phyloP scores from a whole-genome alignment of 2,888 invertebrate species.

The Tridacna crocea region DNA sequence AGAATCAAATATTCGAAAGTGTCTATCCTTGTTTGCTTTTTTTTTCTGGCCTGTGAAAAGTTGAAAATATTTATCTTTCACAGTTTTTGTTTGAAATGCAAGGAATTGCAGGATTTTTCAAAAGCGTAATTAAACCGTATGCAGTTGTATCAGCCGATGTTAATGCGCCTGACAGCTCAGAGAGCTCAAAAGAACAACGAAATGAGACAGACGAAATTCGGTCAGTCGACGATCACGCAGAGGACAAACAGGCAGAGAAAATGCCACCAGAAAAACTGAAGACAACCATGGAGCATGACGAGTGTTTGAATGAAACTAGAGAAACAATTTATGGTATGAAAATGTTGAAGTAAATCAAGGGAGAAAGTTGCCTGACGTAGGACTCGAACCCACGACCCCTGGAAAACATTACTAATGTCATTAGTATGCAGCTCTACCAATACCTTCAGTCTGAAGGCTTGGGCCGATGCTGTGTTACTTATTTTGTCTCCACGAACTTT shows the following conservation, averaged over 20 bases:
- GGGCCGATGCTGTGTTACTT: no score
- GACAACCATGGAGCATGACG: slow-evolving; percentile 2
- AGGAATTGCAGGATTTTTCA: slow-evolving; percentile 28
- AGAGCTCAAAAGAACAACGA: neutral
- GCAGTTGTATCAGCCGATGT: neutral
- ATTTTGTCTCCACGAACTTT: no score
- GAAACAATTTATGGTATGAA: slow-evolving; percentile 66
- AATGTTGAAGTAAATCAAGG: no score
- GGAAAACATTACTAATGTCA: no score
- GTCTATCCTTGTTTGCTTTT: no score
- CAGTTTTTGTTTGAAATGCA: slow-evolving; percentile 13
- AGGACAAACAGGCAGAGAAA: neutral
- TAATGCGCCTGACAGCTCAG: neutral
- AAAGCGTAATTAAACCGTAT: slow-evolving; percentile 4
- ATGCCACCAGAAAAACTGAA: neutral
- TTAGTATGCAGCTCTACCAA: no score
- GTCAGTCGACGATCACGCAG: neutral
- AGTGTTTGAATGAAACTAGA: slow-evolving; percentile 36
- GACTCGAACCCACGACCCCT: no score
- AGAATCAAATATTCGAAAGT: no score
- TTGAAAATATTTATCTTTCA: neutral
- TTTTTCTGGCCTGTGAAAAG: no score
- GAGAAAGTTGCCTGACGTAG: no score
- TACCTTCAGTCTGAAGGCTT: no score
- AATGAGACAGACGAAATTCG: neutral